Conservation (phyloP, 2,797 vertebrate species). For the Notoglanidium macrostoma region DNA sequence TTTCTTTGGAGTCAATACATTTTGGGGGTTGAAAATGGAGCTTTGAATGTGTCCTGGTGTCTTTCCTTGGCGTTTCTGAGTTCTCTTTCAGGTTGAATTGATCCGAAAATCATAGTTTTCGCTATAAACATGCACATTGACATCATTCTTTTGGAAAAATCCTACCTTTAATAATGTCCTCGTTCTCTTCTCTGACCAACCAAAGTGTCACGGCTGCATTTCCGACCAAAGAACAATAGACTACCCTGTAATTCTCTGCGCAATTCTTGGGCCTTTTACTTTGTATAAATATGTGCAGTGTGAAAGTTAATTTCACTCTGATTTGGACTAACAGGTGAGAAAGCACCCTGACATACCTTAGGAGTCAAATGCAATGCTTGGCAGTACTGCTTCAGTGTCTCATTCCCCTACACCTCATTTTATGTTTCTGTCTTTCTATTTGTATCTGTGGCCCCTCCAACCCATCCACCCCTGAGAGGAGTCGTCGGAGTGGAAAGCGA, state of each 20-base stretch:
- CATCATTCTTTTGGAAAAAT: not conserved
- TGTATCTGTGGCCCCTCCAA: constrained; percentile 3
- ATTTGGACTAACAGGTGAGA: not conserved
- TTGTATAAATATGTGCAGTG: not conserved
- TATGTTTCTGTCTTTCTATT: constrained; percentile 16
- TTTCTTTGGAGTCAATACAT: not conserved
- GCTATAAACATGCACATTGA: not conserved
- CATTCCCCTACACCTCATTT: not conserved
- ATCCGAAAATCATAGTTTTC: not conserved
- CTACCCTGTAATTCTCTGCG: not conserved
- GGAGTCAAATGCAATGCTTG: not conserved
- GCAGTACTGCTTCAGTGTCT: not conserved
- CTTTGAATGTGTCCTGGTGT: not conserved
- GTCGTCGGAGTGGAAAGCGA: constrained; percentile 19
- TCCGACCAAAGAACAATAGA: not conserved
- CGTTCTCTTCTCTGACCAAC: not conserved
- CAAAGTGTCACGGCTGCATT: not conserved
- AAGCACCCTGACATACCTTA: not conserved
- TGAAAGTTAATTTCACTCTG: not conserved
- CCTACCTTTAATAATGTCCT: not conserved
- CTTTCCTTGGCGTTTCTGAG: not conserved
- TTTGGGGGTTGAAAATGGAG: not conserved
- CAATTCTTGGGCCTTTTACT: not conserved
- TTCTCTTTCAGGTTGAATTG: not conserved
- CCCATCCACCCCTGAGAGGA: constrained; percentile 32